phyloP scores from a whole-genome alignment of 2,113 vertebrate species.

The Hippocampus zosterae region DNA sequence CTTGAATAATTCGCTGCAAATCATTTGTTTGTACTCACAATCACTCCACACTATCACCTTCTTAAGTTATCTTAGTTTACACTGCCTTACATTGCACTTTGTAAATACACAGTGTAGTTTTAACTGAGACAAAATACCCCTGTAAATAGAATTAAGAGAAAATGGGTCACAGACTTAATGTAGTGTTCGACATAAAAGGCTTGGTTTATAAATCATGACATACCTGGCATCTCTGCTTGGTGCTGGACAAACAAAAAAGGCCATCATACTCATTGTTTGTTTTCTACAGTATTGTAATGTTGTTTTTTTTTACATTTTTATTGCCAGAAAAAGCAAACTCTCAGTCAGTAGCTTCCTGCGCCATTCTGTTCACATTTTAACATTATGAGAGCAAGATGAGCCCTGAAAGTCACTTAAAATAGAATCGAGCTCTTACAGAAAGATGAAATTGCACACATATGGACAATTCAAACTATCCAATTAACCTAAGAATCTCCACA shows the following conservation, averaged over 20 bases:
- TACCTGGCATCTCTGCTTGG: not conserved
- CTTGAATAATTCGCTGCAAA: not conserved
- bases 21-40: not conserved
- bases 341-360: not conserved
- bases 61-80: not conserved
- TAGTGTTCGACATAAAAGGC: not conserved
- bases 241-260: not conserved
- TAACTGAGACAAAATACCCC: not conserved
- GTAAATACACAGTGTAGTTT: not conserved
- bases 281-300: not conserved
- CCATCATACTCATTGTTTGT: not conserved
- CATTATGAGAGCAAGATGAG: not conserved
- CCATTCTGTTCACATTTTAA: not conserved
- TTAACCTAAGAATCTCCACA: too few species aligned
- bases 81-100: not conserved
- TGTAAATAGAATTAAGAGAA: not conserved
- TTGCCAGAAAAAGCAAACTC: not conserved
- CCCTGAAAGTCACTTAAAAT: not conserved
- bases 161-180: slow-evolving; percentile 3
- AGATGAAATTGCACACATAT: too few species aligned
- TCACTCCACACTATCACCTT: not conserved
- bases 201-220: slow-evolving; percentile 2
- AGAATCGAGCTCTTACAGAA: not conserved
- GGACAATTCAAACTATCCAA: too few species aligned
- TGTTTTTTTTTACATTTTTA: not conserved